These are phyloP conservation scores for Spinus pinus DNA, from an alignment of 2,797 vertebrate species.

Conservation along the genomic window DNA sequence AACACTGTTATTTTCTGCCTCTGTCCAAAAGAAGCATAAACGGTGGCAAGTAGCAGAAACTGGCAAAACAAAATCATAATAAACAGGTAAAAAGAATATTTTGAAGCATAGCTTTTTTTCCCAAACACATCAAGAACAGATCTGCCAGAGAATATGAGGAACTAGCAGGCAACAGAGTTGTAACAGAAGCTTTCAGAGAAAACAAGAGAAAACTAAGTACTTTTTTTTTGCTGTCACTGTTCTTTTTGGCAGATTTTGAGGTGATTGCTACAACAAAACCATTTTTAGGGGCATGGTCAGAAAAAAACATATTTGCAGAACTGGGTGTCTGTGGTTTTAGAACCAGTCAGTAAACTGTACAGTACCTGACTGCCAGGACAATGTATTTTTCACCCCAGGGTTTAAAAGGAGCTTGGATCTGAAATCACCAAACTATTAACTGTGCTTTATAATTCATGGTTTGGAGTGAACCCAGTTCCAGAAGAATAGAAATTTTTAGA, in stretches of 20 bases:
- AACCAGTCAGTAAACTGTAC: not conserved
- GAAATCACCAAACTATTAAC: not conserved
- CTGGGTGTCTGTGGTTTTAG: not conserved
- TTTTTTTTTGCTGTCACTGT: not conserved
- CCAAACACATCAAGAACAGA: not conserved
- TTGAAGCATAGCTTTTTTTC: not conserved
- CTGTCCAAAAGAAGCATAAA: not conserved
- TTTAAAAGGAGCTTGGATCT: not conserved
- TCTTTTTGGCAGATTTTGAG: not conserved
- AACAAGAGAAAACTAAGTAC: not conserved
- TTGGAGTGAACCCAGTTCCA: not conserved
- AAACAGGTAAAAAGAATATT: not conserved
- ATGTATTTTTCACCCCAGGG: not conserved
- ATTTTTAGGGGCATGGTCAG: not conserved
- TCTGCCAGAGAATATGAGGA: not conserved
- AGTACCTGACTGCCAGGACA: not conserved
- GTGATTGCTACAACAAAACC: not conserved
- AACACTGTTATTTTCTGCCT: constrained; percentile 9
- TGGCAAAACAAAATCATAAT: not conserved
- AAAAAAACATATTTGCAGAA: not conserved
- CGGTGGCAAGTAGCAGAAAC: not conserved
- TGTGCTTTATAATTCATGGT: not conserved
- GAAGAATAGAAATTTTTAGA: not conserved
- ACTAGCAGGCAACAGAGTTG: not conserved
- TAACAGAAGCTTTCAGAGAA: not conserved